Base-by-base conservation (phyloP, 2,888 invertebrate genomes). In the Petrolisthes manimaculis region DNA sequence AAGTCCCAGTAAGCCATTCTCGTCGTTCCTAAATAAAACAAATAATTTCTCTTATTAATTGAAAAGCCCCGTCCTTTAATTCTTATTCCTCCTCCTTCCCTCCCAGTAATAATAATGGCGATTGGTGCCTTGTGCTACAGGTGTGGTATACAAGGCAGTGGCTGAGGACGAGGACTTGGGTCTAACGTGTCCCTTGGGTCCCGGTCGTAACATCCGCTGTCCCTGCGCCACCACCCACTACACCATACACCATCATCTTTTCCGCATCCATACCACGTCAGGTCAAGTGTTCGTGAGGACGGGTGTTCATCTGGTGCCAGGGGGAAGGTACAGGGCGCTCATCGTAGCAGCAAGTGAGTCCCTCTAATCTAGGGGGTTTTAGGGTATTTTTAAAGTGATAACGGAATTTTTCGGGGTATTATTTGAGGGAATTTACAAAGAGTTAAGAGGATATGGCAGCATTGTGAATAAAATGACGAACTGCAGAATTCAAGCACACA, bases 191-290 rank as follows among this genome's bases (percentile, higher is more conserved):
- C 78, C 78, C 8, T 54, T 78, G 3, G 78, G 78, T n/a, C 78
- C 78, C 6, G 78, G 78, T 5, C 78, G 78, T 8, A 78, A 78
- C 78, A 78, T n/a, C 53, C 78, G 78, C 78, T 78, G 78, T 9
- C 78, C 78, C 6, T 78, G 78, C 18, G 78, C 78, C 24, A 54
- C 78, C 53, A 78, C 55, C 9, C 78, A 21, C 5, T 78, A 78
- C 24, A n/a, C n/a, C 9, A 14, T 78, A 12, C 54, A 18, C 4
- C 78, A 78, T 21, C 8, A 21, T n/a, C 78, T 78, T 18, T 78
- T 78, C 54, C 18, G 5, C 78, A 78, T 78, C 54, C 78, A 78
- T 14, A n/a, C 78, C 14, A 54, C 78, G 54, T 78, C 78, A 1
- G 78, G 78, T 6, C 78, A 78, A 21, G 78, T 78, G 54, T 78